Percentiles rank a stretch among this genome's conserved stretches.
Evolutionary conservation across 2,888 invertebrate genomes (phyloP).

Genomic region (Lepas anatifera): DNA sequence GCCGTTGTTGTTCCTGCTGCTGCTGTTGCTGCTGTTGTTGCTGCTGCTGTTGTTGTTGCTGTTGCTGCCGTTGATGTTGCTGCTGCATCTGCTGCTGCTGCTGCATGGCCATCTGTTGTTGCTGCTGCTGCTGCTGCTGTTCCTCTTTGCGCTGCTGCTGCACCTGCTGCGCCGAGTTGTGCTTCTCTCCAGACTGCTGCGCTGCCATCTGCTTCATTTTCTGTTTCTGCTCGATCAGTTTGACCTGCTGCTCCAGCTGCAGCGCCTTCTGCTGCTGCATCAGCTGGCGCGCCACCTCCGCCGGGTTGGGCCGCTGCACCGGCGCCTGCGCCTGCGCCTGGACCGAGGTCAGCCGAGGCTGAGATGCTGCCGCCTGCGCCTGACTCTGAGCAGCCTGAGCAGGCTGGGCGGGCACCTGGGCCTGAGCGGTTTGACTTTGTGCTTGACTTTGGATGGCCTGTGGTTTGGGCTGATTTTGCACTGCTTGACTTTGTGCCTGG

Average conservation of each 20-base stretch:
- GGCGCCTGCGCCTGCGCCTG: not conserved
- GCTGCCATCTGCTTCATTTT: not conserved
- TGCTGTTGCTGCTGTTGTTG: not conserved
- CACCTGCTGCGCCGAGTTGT: not conserved
- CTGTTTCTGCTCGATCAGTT: constrained; percentile 2
- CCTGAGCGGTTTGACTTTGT: no score
- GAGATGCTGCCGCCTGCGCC: no score
- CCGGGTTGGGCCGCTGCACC: no score
- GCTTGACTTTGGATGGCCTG: no score
- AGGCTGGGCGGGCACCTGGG: not conserved
- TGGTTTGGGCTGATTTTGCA: no score
- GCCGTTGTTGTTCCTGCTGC: not conserved
- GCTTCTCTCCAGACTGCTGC: not conserved
- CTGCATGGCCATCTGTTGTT: not conserved
- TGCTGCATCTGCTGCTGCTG: not conserved
- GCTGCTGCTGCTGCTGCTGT: not conserved
- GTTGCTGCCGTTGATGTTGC: not conserved
- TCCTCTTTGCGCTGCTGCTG: not conserved
- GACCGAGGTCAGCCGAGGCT: no score
- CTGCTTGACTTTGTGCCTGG: no score
- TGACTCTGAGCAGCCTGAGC: no score
- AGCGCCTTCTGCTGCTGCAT: constrained; percentile 11
- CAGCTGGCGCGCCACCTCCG: not conserved
- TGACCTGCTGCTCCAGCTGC: constrained; percentile 9
- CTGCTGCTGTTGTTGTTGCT: not conserved